Evolutionary conservation across 2,113 vertebrate genomes (phyloP), one percentile per base, ranked within the genome.

Genomic region (Nesogale talazaci): DNA sequence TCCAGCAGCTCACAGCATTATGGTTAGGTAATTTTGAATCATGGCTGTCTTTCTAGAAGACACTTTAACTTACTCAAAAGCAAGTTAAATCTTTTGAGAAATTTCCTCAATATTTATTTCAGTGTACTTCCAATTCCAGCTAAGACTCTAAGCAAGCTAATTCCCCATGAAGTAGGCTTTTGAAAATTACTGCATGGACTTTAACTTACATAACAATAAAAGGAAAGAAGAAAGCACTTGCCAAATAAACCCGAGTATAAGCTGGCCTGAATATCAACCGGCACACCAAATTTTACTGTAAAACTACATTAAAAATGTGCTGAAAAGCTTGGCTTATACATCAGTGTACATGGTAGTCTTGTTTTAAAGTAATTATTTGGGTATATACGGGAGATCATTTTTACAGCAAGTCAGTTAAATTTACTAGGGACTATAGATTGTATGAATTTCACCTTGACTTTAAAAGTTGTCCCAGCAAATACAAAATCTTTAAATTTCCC

Each of bases 1-100:
- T 96, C 92, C 46, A 72, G 67, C 16, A 84, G 77, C 4, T 96
- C 72, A 95, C 46, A 89, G 74, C 94, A 84, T 82, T 63, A 75
- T 0, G 5, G 90, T 82, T 1, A 42, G 27, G 88, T 20, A 75
- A 46, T 34, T 90, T 17, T 34, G 80, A 38, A 77, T 1, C 25
- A n/a, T 25, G 59, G 59, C 3, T 65, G 36, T 86, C 57, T 75
- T 88, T 86, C 70, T 83, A 93, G 74, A 96, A 95, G 85, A 89
- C 5, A 88, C 3, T n/a, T 61, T 12, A 15, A 22, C 56, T 90
- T 81, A 86, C 89, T 90, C 42, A 76, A 20, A 86, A 86, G 77
- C 67, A 69, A 88, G 46, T 57, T 40, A 70, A 90, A 89, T 76
- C 63, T 20, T 89, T 76, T 27, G n/a, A 87, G 27, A 89, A 74